Percentiles rank a stretch among this genome's conserved stretches.
These are phyloP conservation scores for Tenthredo livida DNA, from an alignment of 2,888 invertebrate species.

Conservation along the genomic window DNA sequence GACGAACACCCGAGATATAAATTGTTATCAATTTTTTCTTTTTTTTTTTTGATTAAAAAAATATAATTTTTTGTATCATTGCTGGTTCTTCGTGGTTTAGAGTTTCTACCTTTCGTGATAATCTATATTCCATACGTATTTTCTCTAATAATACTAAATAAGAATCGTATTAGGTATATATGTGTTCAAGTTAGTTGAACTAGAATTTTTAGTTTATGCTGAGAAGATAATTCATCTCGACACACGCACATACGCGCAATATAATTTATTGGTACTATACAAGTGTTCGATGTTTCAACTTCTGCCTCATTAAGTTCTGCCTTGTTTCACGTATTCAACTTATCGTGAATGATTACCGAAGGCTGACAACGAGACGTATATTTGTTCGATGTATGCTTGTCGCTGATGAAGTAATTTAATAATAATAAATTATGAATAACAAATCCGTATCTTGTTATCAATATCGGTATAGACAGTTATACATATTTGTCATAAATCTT, in stretches of 20 bases:
- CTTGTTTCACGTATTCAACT: neutral
- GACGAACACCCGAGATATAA: neutral
- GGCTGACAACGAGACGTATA: conserved; percentile 23
- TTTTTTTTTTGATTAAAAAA: neutral
- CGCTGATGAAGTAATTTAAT: conserved; percentile 1
- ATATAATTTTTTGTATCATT: neutral
- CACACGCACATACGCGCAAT: neutral
- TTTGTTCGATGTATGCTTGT: neutral
- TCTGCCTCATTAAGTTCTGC: neutral
- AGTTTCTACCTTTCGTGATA: neutral
- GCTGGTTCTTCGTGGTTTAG: neutral
- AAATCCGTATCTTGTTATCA: conserved; percentile 13
- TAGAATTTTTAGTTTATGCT: neutral
- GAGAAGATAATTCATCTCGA: neutral
- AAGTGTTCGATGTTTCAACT: neutral
- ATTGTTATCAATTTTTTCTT: neutral
- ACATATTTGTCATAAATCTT: neutral
- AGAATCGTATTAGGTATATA: neutral
- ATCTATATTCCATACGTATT: neutral
- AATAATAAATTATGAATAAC: neutral
- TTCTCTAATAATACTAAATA: neutral
- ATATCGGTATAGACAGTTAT: neutral
- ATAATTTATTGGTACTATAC: neutral
- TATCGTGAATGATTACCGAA: neutral
- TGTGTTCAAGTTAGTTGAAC: neutral